Evolutionary conservation across 2,113 vertebrate species (phyloP).

Genomic region (Grantiella picta): DNA sequence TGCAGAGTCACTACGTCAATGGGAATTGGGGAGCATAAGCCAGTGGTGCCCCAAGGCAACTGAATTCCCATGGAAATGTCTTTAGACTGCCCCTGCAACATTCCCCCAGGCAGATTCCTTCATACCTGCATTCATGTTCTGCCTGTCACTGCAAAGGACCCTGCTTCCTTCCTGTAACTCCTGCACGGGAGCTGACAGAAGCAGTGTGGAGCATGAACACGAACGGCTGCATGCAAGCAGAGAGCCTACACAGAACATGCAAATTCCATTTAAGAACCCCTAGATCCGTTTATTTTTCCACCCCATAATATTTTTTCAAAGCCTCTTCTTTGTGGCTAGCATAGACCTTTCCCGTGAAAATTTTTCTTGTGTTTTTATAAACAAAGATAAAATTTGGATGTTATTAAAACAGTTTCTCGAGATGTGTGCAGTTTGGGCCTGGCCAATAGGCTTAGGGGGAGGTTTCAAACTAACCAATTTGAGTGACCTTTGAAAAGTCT

Average conservation of each 20-base stretch:
- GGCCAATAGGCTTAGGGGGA: too few species aligned
- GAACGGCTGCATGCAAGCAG: neutral
- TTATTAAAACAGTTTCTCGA: too few species aligned
- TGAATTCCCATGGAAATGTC: neutral
- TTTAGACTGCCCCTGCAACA: neutral
- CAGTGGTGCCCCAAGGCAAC: neutral
- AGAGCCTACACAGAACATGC: neutral
- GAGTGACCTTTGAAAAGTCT: too few species aligned
- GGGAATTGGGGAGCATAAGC: rapidly evolving
- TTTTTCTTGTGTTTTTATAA: too few species aligned
- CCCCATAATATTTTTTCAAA: neutral
- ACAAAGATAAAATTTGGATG: too few species aligned
- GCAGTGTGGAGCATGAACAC: neutral
- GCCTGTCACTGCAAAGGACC: neutral
- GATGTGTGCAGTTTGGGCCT: too few species aligned
- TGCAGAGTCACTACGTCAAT: neutral
- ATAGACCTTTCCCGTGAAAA: too few species aligned
- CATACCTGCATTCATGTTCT: neutral
- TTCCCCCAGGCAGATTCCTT: neutral
- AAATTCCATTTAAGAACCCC: neutral
- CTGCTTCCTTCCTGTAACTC: neutral
- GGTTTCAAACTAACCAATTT: too few species aligned
- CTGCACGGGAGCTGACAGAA: neutral
- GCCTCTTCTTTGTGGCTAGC: too few species aligned
- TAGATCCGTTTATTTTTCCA: neutral